Evolutionary conservation across 2,888 invertebrate species (phyloP), one percentile per base, ranked within the genome.

Genomic region (Dorcus hopei): DNA sequence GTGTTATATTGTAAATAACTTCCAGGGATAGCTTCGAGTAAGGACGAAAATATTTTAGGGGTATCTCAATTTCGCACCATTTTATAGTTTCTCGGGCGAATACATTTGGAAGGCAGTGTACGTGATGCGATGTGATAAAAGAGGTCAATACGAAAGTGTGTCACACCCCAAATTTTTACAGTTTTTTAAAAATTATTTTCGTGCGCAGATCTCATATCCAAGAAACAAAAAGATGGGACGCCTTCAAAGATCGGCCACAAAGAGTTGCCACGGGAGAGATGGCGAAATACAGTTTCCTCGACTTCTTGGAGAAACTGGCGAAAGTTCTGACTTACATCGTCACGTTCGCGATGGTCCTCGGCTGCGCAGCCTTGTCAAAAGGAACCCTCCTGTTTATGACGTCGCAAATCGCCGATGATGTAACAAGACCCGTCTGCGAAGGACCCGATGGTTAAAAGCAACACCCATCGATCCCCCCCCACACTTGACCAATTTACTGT

Each of bases 211-310:
- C 48, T 38, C 52, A 41, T 3, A 40, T 42, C 38, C 59, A 55
- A 49, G 83, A 84, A 68, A 77, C 80, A 6, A 82, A 85, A 72
- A 81, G 86, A 80, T 95, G 94, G 94, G 89, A 94, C 72, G 82
- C 87, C 9, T 94, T 94, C 76, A 83, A 88, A 70, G 86, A 88
- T 68, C 82, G 87, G 8, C 90, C 90, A 1, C 81, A 87, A 52
- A 84, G 86, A 73, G 81, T 83, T 61, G 83, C 85, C 62, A 84
- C 84, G 39, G 88, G 89, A 42, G 91, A 91, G 1, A 87, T 85
- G 80, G 85, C 82, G 11, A 82, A 84, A 43, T 81, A 81, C 0
- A 82, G 80, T 63, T 87, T 85, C 77, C 80, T 90, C 52, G 85
- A 87, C 49, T 70, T 79, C 54, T 80, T 85, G 48, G 81, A 89